Percentiles rank a stretch among this genome's conserved stretches.
phyloP scores from a whole-genome alignment of 2,113 vertebrate genomes.

The Aythya baeri region DNA sequence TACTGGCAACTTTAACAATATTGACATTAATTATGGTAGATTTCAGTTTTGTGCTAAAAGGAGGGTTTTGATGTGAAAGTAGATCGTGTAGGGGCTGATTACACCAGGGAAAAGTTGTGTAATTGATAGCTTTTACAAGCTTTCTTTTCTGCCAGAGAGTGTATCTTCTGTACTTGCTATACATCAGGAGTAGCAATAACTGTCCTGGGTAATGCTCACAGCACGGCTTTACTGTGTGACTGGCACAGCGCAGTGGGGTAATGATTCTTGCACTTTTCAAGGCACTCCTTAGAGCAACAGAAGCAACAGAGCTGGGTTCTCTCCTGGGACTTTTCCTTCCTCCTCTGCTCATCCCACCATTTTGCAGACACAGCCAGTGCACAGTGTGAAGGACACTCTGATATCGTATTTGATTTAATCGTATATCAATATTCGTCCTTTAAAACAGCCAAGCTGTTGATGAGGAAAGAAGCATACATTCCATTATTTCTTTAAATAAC shows the following conservation, averaged over 20 bases:
- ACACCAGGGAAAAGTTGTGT: not conserved
- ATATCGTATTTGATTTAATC: not conserved
- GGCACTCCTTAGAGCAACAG: not conserved
- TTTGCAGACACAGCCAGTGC: not conserved
- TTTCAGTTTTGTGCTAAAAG: not conserved
- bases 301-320: not conserved
- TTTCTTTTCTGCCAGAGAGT: not conserved
- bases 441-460: slow-evolving; percentile 33
- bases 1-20: slow-evolving; percentile 15
- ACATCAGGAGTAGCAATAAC: not conserved
- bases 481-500: slow-evolving; percentile 73
- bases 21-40: slow-evolving; percentile 30
- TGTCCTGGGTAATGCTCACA: not conserved
- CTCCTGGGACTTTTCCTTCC: not conserved
- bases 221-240: not conserved
- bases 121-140: not conserved
- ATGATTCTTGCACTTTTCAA: not conserved
- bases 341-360: not conserved
- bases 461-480: slow-evolving; percentile 27
- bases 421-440: not conserved
- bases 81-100: not conserved
- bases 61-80: not conserved
- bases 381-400: not conserved
- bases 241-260: not conserved
- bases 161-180: not conserved